phyloP scores from a whole-genome alignment of 1,140 invertebrate species.

The Mamestra configurata region DNA sequence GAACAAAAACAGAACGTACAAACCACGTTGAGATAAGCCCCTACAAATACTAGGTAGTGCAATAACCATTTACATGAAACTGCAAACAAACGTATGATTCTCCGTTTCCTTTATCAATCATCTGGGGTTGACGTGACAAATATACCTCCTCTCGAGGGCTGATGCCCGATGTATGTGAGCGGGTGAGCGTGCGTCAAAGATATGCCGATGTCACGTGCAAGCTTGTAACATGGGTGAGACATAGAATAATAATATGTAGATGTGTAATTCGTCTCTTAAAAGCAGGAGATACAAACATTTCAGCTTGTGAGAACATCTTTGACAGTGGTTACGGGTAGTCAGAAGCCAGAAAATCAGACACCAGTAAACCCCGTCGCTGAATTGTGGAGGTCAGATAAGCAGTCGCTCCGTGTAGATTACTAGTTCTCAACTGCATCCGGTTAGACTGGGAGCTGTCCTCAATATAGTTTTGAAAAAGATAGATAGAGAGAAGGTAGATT shows the following conservation, averaged over 20 bases:
- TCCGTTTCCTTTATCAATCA: slow-evolving; percentile 59
- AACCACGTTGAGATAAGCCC: background rate
- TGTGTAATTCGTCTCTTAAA: background rate
- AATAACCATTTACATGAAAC: background rate
- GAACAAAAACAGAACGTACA: background rate
- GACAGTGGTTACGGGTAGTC: too few species aligned
- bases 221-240: slow-evolving; percentile 43
- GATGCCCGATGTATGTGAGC: slow-evolving; percentile 57
- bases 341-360: too few species aligned
- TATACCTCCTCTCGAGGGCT: slow-evolving; percentile 56
- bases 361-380: too few species aligned
- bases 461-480: too few species aligned
- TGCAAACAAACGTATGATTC: slow-evolving; percentile 26
- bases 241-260: background rate
- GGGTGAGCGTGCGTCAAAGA: slow-evolving; percentile 50
- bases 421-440: too few species aligned
- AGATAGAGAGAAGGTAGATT: too few species aligned
- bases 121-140: slow-evolving; percentile 60
- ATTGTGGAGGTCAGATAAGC: too few species aligned
- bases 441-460: too few species aligned
- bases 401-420: too few species aligned
- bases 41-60: background rate
- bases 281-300: too few species aligned
- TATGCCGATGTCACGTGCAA: slow-evolving; percentile 52
- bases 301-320: too few species aligned